Percentiles rank a stretch among this genome's conserved stretches.
Evolutionary conservation across 2,888 invertebrate species (phyloP).

Genomic region (Didymodactylos carnosus): DNA sequence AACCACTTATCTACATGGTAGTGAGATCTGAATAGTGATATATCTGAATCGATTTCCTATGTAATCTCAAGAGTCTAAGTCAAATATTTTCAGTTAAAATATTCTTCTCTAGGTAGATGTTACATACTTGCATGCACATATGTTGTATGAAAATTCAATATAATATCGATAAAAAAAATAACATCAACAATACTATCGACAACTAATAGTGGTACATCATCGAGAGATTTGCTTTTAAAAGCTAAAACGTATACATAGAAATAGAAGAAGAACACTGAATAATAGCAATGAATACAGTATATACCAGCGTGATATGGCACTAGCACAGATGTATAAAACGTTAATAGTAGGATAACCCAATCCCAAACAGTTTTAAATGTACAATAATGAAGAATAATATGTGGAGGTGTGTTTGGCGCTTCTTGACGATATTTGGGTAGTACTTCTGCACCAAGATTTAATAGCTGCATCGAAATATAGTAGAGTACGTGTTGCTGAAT

Average conservation of each 20-base stretch:
- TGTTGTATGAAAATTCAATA: conserved; percentile 98
- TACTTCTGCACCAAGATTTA: conserved; percentile 91
- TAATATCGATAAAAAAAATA: conserved; percentile 98
- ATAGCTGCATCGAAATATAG: conserved; percentile 46
- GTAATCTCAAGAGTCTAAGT: no score
- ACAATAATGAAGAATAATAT: conserved; percentile 97
- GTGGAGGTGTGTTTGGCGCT: conserved; percentile 97
- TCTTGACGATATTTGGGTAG: conserved; percentile 80
- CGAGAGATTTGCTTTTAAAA: conserved; percentile 83
- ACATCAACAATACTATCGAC: conserved; percentile 80
- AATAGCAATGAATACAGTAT: no score
- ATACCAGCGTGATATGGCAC: conserved; percentile 91
- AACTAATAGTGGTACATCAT: conserved; percentile 34
- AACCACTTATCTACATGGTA: no score
- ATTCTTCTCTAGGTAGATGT: conserved; percentile 43
- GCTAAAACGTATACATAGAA: no score
- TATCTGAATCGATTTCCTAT: no score
- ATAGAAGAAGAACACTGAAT: no score
- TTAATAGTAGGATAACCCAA: conserved; percentile 97
- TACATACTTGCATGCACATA: conserved; percentile 60
- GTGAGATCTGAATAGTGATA: no score
- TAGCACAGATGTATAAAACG: conserved; percentile 95
- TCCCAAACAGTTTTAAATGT: conserved; percentile 80
- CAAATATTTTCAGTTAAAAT: no score
- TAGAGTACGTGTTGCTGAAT: no score